Evolutionary conservation across 2,113 vertebrate genomes (phyloP).

Genomic region (Ageneiosus marmoratus): DNA sequence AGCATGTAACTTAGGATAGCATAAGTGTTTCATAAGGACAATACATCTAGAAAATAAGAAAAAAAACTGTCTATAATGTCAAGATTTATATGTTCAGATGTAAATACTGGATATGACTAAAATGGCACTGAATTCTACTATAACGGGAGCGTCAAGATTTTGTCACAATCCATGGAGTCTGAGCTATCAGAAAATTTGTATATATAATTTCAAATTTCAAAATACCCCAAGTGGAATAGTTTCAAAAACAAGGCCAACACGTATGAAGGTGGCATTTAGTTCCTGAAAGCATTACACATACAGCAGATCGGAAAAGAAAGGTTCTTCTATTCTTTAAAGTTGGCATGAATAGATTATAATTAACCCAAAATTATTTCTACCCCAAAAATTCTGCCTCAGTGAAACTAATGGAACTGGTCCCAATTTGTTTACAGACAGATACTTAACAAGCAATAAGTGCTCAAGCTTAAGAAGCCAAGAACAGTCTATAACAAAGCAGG

Average conservation of each 20-base stretch:
- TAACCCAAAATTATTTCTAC: conserved; percentile 31
- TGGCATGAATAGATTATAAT: conserved; percentile 38
- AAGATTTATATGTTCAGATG: neutral
- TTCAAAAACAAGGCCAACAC: neutral
- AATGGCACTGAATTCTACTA: neutral
- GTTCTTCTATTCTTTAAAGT: conserved; percentile 61
- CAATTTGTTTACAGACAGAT: conserved; percentile 64
- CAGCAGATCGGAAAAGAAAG: conserved; percentile 51
- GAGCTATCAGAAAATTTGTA: no score
- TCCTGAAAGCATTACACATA: neutral
- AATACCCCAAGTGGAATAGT: neutral
- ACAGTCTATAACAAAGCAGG: conserved; percentile 27
- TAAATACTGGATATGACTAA: neutral
- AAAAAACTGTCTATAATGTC: neutral
- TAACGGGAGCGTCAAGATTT: neutral
- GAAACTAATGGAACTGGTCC: conserved; percentile 51
- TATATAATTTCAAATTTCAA: neutral
- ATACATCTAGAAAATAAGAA: neutral
- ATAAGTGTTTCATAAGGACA: neutral
- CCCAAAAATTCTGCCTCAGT: conserved; percentile 41
- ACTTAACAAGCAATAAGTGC: conserved; percentile 42
- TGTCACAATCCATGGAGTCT: neutral
- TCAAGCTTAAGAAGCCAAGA: conserved; percentile 34
- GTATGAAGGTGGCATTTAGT: neutral
- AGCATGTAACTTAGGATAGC: neutral